These are phyloP conservation scores for Arremon brunneinucha DNA, from an alignment of 2,797 vertebrate species.

Conservation along the genomic window DNA sequence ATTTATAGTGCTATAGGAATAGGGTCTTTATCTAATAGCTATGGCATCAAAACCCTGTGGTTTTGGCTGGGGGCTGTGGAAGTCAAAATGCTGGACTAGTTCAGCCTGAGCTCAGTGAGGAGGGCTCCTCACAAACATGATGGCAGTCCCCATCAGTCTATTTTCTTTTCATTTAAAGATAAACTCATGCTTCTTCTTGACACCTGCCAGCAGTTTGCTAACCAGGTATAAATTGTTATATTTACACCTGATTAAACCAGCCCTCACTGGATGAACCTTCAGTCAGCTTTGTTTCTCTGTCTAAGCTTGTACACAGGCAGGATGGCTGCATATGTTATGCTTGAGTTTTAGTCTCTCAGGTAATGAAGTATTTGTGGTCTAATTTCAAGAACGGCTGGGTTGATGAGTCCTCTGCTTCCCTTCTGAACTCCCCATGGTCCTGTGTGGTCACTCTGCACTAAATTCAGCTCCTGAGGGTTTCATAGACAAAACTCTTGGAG, in stretches of 20 bases:
- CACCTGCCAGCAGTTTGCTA: background rate
- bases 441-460: background rate
- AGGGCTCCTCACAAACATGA: background rate
- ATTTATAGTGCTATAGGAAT: slow-evolving; percentile 60
- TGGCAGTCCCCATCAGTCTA: background rate
- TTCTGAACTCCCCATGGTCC: background rate
- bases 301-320: background rate
- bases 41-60: background rate
- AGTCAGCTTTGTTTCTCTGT: background rate
- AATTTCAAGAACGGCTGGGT: background rate
- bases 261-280: background rate
- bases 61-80: background rate
- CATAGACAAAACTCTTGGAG: background rate
- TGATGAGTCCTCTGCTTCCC: background rate
- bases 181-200: background rate
- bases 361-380: background rate
- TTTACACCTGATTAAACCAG: background rate
- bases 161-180: background rate
- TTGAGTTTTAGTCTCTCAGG: background rate
- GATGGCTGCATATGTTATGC: fast-evolving
- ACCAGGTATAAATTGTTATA: background rate
- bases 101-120: background rate
- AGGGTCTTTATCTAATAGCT: slow-evolving; percentile 22
- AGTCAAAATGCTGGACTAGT: background rate
- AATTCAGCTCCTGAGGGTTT: background rate